These are phyloP conservation scores for Parnassius apollo DNA, from an alignment of 2,888 invertebrate genomes.

Conservation along the genomic window DNA sequence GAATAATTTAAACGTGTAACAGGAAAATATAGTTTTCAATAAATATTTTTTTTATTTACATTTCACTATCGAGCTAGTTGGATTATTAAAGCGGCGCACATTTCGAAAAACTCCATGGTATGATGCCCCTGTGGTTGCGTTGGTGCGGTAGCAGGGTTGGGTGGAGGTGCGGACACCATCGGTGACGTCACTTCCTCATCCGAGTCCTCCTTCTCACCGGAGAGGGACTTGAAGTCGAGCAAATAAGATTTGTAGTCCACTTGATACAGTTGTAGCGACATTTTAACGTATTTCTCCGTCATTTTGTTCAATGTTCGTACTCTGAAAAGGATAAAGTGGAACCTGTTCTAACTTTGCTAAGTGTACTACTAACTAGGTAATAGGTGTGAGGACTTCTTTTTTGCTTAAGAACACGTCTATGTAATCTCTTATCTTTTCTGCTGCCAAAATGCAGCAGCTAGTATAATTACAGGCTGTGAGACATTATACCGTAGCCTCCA, in stretches of 20 bases:
- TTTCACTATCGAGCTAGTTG: conserved; percentile 93
- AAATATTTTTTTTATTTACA: background rate
- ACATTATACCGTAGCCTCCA: too few relatives aligned
- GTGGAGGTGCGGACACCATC: conserved; percentile 46
- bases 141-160: conserved; percentile 42
- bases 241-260: conserved; percentile 99
- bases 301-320: conserved; percentile 94
- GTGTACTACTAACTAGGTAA: too few relatives aligned
- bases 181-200: conserved; percentile 59
- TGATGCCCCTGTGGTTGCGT: conserved; percentile 87
- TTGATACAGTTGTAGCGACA: conserved; percentile 99
- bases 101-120: conserved; percentile 99
- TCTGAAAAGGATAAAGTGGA: conserved; percentile 58
- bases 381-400: too few relatives aligned
- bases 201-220: conserved; percentile 85
- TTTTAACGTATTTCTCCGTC: conserved; percentile 93
- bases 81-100: conserved; percentile 99
- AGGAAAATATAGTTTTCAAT: background rate
- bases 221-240: conserved; percentile 97
- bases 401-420: too few relatives aligned
- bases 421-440: too few relatives aligned
- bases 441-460: too few relatives aligned
- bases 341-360: too few relatives aligned
- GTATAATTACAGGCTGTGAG: too few relatives aligned
- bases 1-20: conserved; percentile 5